Evolutionary conservation across 2,797 vertebrate genomes (phyloP), one percentile per base, ranked within the genome.

Genomic region (Diplodus puntazzo): DNA sequence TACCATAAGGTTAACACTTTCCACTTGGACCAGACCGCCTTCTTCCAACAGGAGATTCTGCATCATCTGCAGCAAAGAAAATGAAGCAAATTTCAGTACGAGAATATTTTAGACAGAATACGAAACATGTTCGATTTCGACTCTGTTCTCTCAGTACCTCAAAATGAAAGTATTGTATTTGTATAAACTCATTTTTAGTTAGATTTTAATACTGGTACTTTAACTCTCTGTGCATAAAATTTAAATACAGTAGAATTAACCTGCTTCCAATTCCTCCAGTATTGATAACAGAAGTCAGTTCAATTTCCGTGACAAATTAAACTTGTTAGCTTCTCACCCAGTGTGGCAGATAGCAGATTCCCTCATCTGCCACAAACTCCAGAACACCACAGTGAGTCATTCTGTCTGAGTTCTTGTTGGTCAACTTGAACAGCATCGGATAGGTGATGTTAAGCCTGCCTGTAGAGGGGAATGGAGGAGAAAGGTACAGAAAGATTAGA

Each of bases 1-100:
- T 59, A 99, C 98, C 93, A 99, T 97, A 1, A 99, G 97, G 88
- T 99, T 99, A 13, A 99, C 98, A n/a, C 98, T 99, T 84, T 99
- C 98, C 70, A 99, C 97, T 75, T 99, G 98, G 34, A 99, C 98
- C 69, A 99, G 90, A 39, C 98, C 98, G 1, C 98, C 98, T 91
- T 99, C 98, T 85, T 99, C 98, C 88, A 99, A 89, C 57, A 99
- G 93, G 71, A 99, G 92, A 88, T 99, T 99, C 93, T 99, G 98
- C 98, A 99, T 99, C 98, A 99, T 99, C 98, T 99, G 83, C 70
- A 83, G 23, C 4, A 68, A 80, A 87, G 46, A 70, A 74, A 62
- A 71, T 20, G 57, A 17, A 78, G 11, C 2, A 73, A 45, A 73
- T 5, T 42, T 30, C 92, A 70, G 14, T 53, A 58, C 10, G 34